phyloP scores from a whole-genome alignment of 2,888 invertebrate species.

The Leptopterna dolabrata region DNA sequence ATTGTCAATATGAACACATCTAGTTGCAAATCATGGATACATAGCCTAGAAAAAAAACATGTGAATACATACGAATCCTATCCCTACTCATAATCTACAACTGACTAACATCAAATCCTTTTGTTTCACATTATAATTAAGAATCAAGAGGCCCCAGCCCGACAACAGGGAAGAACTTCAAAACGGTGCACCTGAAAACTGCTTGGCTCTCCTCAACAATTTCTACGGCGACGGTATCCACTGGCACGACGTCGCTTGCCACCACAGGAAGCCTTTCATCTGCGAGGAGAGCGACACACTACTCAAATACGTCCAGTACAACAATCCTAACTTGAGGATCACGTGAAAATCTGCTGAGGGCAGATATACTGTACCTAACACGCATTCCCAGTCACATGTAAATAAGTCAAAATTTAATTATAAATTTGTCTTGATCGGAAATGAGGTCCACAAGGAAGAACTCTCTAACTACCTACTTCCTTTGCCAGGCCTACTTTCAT shows the following conservation, averaged over 20 bases:
- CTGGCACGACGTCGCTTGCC: conserved; percentile 92
- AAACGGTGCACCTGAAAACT: conserved; percentile 87
- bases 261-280: conserved; percentile 88
- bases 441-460: too few relatives aligned
- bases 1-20: too few relatives aligned
- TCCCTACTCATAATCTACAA: too few relatives aligned
- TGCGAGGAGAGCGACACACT: conserved; percentile 90
- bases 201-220: conserved; percentile 86
- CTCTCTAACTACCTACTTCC: too few relatives aligned
- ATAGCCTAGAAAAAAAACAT: too few relatives aligned
- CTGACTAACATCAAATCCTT: too few relatives aligned
- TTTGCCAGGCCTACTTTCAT: too few relatives aligned
- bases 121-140: conserved; percentile 55
- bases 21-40: too few relatives aligned
- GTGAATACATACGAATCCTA: too few relatives aligned
- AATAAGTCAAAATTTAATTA: conserved; percentile 1
- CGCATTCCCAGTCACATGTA: not conserved
- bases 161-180: conserved; percentile 82
- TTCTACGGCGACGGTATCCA: conserved; percentile 92
- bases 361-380: too few relatives aligned
- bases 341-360: not conserved
- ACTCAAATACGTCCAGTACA: conserved; percentile 85
- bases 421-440: too few relatives aligned
- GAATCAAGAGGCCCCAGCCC: conserved; percentile 85
- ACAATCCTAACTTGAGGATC: conserved; percentile 76